phyloP scores from a whole-genome alignment of 2,888 invertebrate species.

The Chymomyza fuscimana region DNA sequence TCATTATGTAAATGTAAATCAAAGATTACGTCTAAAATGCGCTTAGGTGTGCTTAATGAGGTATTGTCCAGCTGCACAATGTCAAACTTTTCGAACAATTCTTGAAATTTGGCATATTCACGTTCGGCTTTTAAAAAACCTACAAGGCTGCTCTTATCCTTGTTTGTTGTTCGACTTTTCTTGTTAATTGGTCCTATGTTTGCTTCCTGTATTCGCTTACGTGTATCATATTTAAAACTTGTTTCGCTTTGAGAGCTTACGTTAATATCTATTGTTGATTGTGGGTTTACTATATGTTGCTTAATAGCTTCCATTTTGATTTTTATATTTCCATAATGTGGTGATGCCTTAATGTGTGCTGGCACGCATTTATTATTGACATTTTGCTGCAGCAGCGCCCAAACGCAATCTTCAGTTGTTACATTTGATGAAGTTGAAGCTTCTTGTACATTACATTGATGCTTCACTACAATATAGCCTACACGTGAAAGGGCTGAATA shows the following conservation, averaged over 20 bases:
- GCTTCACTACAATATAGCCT: constrained; percentile 75
- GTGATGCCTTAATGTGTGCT: constrained; percentile 50
- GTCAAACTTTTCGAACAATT: constrained; percentile 71
- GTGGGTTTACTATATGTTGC: constrained; percentile 51
- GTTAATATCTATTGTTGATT: not conserved
- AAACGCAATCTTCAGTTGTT: constrained; percentile 69
- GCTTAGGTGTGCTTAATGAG: not conserved
- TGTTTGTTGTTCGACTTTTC: constrained; percentile 30
- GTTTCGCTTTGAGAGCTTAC: not conserved
- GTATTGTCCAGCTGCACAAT: constrained; percentile 57
- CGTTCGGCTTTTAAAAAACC: constrained; percentile 65
- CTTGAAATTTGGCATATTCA: constrained; percentile 60
- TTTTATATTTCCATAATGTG: constrained; percentile 47
- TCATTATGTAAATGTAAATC: constrained; percentile 74
- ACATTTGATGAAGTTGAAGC: constrained; percentile 14
- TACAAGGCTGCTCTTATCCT: constrained; percentile 57
- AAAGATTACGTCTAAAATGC: constrained; percentile 56
- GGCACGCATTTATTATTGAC: constrained; percentile 54
- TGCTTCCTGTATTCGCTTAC: constrained; percentile 53
- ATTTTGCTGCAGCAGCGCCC: constrained; percentile 66
- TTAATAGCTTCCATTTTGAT: constrained; percentile 53
- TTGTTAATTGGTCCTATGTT: not conserved
- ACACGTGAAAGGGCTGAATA: constrained; percentile 75
- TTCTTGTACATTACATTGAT: constrained; percentile 44
- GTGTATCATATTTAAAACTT: constrained; percentile 44